Evolutionary conservation across 2,888 invertebrate species (phyloP), one percentile per base, ranked within the genome.

Genomic region (Drosophila multiciliata): DNA sequence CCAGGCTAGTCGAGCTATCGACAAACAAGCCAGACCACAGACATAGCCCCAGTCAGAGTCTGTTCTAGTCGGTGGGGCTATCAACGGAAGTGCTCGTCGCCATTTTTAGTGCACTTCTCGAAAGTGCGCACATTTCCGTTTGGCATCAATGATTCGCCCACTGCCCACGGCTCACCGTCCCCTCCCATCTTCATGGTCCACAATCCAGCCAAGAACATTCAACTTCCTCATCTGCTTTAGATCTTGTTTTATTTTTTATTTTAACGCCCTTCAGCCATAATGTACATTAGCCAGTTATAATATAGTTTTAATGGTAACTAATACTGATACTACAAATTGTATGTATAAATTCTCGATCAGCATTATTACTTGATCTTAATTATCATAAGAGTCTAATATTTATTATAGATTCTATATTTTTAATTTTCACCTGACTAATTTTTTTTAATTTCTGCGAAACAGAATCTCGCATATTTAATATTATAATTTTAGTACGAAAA

Each of bases 111-210:
- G 90, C 86, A 87, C 86, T 87, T 87, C 89, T 89, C 81, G 79
- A 89, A 86, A 87, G 90, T 90, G 85, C 76, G 87, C 89, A 87
- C 90, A 87, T 90, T 87, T 90, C 90, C 90, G 87, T 84, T 87
- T 84, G 89, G 87, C 90, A 87, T 90, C 87, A 87, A 90, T 87
- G 87, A 89, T 70, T 89, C 83, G 86, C 77, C 89, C 71, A 65
- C 71, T 70, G 66, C 62, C 80, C 64, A 57, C 48, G 20, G 70
- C 70, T 15, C n/a, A 40, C 40, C 40, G 9, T n/a, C 40, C 40
- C 29, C 36, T 33, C 29, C 20, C 9, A 29, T 53, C 53, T 42
- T 20, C 20, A 42, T 20, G 29, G 11, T 29, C 32, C 20, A 23
- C 57, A 42, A 15, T 42, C 53, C 58, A 40, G 42, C 35, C 48